Evolutionary conservation across 2,113 vertebrate genomes (phyloP).

Genomic region (Piprites chloris): DNA sequence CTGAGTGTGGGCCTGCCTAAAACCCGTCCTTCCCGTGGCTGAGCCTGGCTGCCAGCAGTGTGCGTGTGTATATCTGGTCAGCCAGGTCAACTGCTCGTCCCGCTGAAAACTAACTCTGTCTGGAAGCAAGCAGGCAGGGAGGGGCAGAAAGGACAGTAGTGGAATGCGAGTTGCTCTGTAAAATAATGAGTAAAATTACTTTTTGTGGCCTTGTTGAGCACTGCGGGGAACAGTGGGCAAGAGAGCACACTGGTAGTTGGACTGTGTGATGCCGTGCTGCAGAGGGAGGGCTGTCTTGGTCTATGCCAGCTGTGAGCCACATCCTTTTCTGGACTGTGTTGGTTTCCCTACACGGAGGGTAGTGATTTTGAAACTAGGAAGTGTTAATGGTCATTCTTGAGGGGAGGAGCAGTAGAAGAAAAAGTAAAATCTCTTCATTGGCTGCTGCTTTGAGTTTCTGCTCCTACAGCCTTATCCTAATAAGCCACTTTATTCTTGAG

Average conservation of each 20-base stretch:
- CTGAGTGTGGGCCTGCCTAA: not conserved
- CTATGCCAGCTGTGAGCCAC: not conserved
- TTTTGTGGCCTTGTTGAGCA: not conserved
- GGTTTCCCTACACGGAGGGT: not conserved
- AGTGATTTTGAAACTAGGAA: not conserved
- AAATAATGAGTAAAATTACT: not conserved
- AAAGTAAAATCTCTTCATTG: not conserved
- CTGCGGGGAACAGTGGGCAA: not conserved
- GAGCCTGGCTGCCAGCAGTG: not conserved
- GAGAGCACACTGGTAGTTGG: not conserved
- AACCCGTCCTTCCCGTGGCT: rapidly evolving
- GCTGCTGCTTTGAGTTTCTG: not conserved
- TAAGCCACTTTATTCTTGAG: not conserved
- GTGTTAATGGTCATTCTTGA: not conserved
- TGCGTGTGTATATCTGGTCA: not conserved
- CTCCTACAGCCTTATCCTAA: not conserved
- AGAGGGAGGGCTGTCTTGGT: not conserved
- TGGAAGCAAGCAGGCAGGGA: not conserved
- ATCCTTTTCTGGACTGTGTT: not conserved
- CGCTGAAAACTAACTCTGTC: not conserved
- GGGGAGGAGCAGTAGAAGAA: not conserved
- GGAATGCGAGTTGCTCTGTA: not conserved
- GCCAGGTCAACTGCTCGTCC: not conserved
- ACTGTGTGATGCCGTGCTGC: not conserved
- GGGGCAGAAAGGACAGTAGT: not conserved